These are phyloP conservation scores for Phallusia fumigata DNA, from an alignment of 23 tunicate species.

Conservation along the genomic window DNA sequence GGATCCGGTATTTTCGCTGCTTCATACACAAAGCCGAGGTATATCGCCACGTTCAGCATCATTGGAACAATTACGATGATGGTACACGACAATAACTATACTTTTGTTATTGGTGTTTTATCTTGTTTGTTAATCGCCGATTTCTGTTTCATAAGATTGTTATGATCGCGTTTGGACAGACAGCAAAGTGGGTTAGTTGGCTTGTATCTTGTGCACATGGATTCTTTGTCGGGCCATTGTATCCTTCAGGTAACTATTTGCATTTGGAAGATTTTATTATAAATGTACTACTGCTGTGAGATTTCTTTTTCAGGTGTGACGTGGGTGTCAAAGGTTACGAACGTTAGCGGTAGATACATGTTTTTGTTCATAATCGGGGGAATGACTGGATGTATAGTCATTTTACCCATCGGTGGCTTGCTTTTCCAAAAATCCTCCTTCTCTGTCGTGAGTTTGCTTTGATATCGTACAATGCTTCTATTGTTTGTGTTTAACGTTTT, in stretches of 20 bases:
- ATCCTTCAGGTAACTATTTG: slow-evolving; percentile 15
- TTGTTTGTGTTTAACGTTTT: too few species aligned
- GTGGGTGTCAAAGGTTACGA: slow-evolving; percentile 32
- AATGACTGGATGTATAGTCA: slow-evolving; percentile 4
- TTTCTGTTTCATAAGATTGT: not conserved
- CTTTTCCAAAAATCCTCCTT: slow-evolving; percentile 21
- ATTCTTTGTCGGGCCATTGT: slow-evolving; percentile 18
- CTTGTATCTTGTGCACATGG: slow-evolving; percentile 21
- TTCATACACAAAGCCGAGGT: slow-evolving; percentile 9
- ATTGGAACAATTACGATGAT: slow-evolving; percentile 18
- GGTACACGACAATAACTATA: not conserved
- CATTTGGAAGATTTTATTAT: too few species aligned
- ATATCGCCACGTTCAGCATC: not conserved
- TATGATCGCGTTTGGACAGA: not conserved
- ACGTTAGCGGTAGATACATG: slow-evolving; percentile 32
- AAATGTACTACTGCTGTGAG: too few species aligned
- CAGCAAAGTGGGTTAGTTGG: not conserved
- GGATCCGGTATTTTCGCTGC: slow-evolving; percentile 26
- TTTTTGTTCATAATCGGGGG: slow-evolving; percentile 18
- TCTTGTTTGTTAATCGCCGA: not conserved
- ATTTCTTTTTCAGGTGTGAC: slow-evolving; percentile 41
- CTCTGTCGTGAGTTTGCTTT: slow-evolving; percentile 20
- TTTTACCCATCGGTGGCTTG: slow-evolving; percentile 27
- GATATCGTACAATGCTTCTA: not conserved
- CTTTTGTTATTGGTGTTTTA: not conserved